Conservation (phyloP, 2,888 invertebrate genomes). For the Heterodera filipjevi region DNA sequence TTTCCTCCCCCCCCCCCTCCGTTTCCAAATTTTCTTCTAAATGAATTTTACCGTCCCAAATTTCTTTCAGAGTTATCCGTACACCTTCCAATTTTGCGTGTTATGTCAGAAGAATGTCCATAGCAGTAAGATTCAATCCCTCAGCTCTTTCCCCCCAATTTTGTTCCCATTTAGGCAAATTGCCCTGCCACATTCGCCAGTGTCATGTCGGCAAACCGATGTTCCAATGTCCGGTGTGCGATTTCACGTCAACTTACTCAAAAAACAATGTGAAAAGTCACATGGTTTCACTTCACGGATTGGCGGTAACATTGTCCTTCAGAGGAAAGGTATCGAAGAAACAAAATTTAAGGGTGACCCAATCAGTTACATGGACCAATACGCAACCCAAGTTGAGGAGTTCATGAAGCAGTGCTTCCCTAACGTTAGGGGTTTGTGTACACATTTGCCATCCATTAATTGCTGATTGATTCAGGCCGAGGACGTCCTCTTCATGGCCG, state of each 20-base stretch:
- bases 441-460: too few species aligned
- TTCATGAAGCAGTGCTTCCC: slow-evolving; percentile 65
- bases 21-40: background rate
- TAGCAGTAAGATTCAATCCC: slow-evolving; percentile 39
- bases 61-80: slow-evolving; percentile 60
- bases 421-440: slow-evolving; percentile 55
- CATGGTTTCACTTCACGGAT: slow-evolving; percentile 64
- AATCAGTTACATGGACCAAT: slow-evolving; percentile 64
- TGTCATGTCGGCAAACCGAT: slow-evolving; percentile 64
- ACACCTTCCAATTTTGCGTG: slow-evolving; percentile 63
- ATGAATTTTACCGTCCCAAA: slow-evolving; percentile 1
- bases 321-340: slow-evolving; percentile 2
- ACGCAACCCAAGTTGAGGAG: slow-evolving; percentile 64
- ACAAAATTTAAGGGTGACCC: slow-evolving; percentile 50
- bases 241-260: slow-evolving; percentile 64
- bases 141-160: background rate
- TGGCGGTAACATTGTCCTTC: slow-evolving; percentile 47
- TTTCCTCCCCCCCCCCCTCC: background rate
- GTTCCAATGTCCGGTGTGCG: slow-evolving; percentile 65
- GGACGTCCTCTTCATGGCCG: slow-evolving; percentile 63
- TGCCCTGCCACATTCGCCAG: slow-evolving; percentile 64
- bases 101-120: slow-evolving; percentile 64
- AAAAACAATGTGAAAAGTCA: slow-evolving; percentile 65
- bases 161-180: slow-evolving; percentile 43
- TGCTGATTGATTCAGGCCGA: slow-evolving; percentile 30